Conservation (phyloP, 2,797 vertebrate species). For the Sebastes cheni region DNA sequence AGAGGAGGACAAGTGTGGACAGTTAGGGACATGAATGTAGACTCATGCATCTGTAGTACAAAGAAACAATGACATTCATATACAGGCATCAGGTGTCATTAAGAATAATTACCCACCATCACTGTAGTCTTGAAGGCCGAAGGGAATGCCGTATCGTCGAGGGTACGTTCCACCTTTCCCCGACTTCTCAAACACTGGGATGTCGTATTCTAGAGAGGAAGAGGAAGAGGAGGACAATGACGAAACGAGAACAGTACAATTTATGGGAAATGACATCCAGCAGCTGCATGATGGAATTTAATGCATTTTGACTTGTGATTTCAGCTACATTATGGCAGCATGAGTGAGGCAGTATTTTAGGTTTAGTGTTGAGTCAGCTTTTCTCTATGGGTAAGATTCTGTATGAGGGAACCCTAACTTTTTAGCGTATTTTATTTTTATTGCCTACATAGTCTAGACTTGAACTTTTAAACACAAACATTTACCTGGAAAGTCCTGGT, state of each 20-base stretch:
- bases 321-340: not conserved
- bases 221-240: not conserved
- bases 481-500: constrained; percentile 95
- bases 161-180: constrained; percentile 98
- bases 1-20: not conserved
- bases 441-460: not conserved
- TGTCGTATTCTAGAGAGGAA: constrained; percentile 88
- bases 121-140: constrained; percentile 94
- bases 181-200: constrained; percentile 96
- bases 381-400: not conserved
- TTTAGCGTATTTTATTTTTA: not conserved
- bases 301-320: not conserved
- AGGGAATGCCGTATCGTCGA: constrained; percentile 92
- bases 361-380: not conserved
- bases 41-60: not conserved
- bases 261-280: not conserved
- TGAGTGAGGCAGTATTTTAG: not conserved
- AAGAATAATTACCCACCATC: constrained; percentile 84
- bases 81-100: not conserved
- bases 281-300: not conserved
- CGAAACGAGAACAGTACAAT: not conserved
- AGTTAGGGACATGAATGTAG: not conserved
- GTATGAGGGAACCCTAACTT: too few species aligned
- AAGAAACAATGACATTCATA: not conserved
- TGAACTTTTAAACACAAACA: not conserved